Conservation (phyloP, 2,797 vertebrate genomes). For the Anguilla marmorata region DNA sequence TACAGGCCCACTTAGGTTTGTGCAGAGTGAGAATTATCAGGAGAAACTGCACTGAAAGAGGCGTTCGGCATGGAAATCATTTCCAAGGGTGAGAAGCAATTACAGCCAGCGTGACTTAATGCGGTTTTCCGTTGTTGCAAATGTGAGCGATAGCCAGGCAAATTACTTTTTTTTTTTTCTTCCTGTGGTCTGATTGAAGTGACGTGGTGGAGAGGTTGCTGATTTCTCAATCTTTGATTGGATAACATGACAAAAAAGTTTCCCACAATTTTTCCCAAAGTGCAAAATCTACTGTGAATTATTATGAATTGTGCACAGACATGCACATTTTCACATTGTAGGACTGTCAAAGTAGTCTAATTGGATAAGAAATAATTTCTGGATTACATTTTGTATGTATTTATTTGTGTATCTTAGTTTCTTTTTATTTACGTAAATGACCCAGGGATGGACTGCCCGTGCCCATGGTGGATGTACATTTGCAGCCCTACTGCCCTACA, state of each 20-base stretch:
- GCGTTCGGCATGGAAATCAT: not conserved
- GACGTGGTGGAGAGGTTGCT: not conserved
- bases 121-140: not conserved
- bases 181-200: not conserved
- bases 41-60: not conserved
- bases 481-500: not conserved
- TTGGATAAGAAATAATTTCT: constrained; percentile 5
- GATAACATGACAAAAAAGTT: not conserved
- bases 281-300: not conserved
- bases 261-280: not conserved
- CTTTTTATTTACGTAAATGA: constrained; percentile 13
- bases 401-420: not conserved
- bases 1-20: not conserved
- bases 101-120: not conserved
- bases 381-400: not conserved
- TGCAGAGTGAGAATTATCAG: not conserved
- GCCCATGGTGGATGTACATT: not conserved
- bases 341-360: not conserved
- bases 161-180: not conserved
- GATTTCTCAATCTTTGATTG: not conserved
- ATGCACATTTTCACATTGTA: not conserved
- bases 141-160: not conserved
- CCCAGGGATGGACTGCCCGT: not conserved
- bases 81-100: not conserved
- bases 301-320: not conserved